A percentile compares a stretch with the other conserved stretches of the same genome.
Conservation (phyloP, 2,113 vertebrate genomes). For the Bothrops jararaca region DNA sequence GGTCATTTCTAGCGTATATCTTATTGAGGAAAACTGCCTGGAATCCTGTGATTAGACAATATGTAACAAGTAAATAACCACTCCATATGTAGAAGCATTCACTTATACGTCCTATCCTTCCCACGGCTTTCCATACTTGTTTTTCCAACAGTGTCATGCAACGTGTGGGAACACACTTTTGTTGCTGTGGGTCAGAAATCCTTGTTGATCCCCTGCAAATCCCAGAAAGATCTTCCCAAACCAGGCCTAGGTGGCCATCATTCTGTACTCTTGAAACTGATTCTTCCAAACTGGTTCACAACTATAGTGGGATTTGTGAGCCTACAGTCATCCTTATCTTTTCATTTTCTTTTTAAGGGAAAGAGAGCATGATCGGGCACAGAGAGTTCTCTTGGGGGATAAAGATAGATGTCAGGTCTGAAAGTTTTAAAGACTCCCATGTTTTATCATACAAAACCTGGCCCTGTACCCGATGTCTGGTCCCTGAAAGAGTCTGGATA, state of each 20-base stretch:
- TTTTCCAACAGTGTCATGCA: background rate
- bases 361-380: background rate
- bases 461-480: background rate
- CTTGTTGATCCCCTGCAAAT: background rate
- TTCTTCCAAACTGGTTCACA: background rate
- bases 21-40: background rate
- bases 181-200: background rate
- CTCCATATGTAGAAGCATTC: background rate
- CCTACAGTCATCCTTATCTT: background rate
- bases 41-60: background rate
- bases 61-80: background rate
- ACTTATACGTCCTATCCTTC: background rate
- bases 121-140: background rate
- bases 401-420: background rate
- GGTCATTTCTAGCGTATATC: background rate
- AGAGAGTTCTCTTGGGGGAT: background rate
- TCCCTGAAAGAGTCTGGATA: background rate
- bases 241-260: background rate
- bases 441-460: background rate
- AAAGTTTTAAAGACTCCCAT: background rate
- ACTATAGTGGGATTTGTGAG: background rate
- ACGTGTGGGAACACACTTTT: background rate
- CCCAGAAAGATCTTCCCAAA: background rate
- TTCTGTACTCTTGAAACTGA: background rate
- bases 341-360: background rate